Evolutionary conservation across 2,797 vertebrate genomes (phyloP).

Genomic region (Poecile montanus): DNA sequence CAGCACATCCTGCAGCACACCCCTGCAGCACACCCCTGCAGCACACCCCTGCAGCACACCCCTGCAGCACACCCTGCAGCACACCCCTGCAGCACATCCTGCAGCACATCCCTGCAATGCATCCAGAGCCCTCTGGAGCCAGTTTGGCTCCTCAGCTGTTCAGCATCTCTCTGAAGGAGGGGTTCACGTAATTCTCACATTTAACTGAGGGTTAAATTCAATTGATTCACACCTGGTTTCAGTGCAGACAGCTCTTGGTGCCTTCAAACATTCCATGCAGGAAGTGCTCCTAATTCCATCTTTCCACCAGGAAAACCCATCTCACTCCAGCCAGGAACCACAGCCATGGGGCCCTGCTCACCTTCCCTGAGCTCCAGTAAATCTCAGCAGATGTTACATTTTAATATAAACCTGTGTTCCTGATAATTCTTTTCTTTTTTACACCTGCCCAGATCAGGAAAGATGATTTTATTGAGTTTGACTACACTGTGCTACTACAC

Average conservation of each 20-base stretch:
- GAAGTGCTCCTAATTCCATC: neutral
- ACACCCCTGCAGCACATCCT: too few species aligned
- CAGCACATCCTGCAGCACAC: too few species aligned
- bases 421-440: neutral
- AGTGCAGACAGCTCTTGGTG: fast-evolving
- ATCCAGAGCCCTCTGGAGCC: neutral
- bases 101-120: too few species aligned
- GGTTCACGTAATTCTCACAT: neutral
- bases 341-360: fast-evolving
- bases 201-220: neutral
- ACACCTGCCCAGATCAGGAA: conserved; percentile 47
- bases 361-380: neutral
- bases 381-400: neutral
- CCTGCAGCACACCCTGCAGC: too few species aligned
- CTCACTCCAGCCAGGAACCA: neutral
- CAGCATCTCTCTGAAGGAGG: neutral
- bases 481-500: conserved; percentile 68
- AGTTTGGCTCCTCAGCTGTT: neutral
- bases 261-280: neutral
- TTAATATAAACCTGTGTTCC: neutral
- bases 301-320: neutral
- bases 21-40: too few species aligned
- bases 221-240: neutral
- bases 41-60: too few species aligned
- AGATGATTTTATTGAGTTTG: conserved; percentile 66